Conservation (phyloP, 2,797 vertebrate genomes). For the Myotis planiceps region DNA sequence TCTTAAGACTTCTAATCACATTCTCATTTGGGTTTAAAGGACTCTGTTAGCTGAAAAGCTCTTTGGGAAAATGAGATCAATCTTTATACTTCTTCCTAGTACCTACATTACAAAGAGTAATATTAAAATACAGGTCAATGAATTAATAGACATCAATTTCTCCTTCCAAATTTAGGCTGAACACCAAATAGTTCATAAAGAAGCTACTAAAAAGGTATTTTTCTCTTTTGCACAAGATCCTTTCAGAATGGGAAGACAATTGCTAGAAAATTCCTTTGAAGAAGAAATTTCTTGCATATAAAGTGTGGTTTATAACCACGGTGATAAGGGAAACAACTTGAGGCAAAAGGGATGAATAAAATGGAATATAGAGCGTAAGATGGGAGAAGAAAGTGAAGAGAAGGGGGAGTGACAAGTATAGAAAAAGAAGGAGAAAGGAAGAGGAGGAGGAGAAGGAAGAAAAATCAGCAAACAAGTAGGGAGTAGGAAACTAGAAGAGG, state of each 20-base stretch:
- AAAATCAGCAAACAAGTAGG: neutral
- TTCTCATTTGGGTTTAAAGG: neutral
- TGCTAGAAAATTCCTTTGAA: neutral
- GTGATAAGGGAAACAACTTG: neutral
- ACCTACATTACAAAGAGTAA: neutral
- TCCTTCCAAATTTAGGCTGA: constrained; percentile 8
- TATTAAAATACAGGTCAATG: neutral
- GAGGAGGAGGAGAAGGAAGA: neutral
- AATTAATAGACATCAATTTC: neutral
- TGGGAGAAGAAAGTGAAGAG: neutral
- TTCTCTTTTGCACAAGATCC: neutral
- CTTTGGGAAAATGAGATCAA: neutral
- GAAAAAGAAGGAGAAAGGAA: neutral
- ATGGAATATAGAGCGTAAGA: neutral
- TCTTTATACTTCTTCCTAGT: neutral
- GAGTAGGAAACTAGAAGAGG: neutral
- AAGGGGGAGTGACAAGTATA: neutral
- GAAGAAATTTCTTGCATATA: neutral
- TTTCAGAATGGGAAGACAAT: neutral
- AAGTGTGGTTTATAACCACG: neutral
- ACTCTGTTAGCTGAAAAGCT: neutral
- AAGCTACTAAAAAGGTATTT: neutral
- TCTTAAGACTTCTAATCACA: neutral
- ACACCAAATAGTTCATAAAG: neutral
- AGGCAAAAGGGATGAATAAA: neutral